Conservation (phyloP, 2,888 invertebrate genomes). For the Eilema depressum region DNA sequence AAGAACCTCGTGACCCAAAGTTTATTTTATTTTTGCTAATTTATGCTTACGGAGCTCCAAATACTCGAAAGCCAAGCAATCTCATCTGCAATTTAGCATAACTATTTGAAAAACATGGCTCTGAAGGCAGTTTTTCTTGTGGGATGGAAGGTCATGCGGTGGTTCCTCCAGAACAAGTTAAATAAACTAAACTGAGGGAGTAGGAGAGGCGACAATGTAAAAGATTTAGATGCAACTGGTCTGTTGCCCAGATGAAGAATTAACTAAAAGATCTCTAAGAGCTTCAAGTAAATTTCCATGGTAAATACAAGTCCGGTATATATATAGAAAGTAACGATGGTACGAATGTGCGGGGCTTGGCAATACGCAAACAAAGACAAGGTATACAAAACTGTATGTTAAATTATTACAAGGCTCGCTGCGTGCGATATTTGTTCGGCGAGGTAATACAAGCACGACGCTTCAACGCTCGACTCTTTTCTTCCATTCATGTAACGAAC, state of each 20-base stretch:
- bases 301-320: conserved; percentile 30
- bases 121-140: too few species aligned
- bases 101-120: too few species aligned
- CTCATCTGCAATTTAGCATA: too few species aligned
- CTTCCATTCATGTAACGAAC: conserved; percentile 59
- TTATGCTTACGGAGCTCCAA: too few species aligned
- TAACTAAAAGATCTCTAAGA: background rate
- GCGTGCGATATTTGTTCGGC: conserved; percentile 54
- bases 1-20: background rate
- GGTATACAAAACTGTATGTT: conserved; percentile 37
- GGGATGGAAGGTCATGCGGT: too few species aligned
- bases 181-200: background rate
- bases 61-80: too few species aligned
- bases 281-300: conserved; percentile 37
- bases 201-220: background rate
- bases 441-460: conserved; percentile 46
- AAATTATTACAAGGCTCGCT: conserved; percentile 35
- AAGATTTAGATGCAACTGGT: background rate
- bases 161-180: too few species aligned
- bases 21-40: background rate
- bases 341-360: conserved; percentile 29
- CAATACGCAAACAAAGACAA: conserved; percentile 42
- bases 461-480: conserved; percentile 41
- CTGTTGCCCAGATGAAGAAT: background rate
- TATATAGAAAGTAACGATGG: conserved; percentile 28